These are phyloP conservation scores for Actenoides lindsayi DNA, from an alignment of 2,113 vertebrate species.

Conservation along the genomic window DNA sequence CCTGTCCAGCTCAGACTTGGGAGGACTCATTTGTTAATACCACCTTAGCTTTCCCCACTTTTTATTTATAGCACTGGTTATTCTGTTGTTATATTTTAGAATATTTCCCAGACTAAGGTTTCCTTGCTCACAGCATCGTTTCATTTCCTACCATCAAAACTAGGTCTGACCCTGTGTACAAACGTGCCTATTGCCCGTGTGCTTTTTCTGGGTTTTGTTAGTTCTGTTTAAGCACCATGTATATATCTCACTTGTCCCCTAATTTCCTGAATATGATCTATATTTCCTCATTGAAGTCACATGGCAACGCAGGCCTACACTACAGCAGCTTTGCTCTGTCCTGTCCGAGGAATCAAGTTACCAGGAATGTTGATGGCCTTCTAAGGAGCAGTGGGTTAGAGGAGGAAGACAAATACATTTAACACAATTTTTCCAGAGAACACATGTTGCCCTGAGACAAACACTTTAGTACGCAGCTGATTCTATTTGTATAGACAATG, in stretches of 20 bases:
- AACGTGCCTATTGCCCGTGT: neutral
- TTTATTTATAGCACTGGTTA: neutral
- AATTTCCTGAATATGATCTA: conserved; percentile 35
- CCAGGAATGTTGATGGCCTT: conserved; percentile 26
- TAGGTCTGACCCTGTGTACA: neutral
- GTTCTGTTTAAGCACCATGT: neutral
- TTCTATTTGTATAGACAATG: neutral
- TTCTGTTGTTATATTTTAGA: neutral
- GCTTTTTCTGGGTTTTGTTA: neutral
- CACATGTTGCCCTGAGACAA: conserved; percentile 29
- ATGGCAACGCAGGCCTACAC: neutral
- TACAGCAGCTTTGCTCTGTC: neutral
- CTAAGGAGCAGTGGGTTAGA: neutral
- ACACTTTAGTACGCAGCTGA: neutral
- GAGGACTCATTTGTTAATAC: neutral
- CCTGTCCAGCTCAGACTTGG: neutral
- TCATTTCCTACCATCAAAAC: conserved; percentile 11
- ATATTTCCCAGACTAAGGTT: neutral
- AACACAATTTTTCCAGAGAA: neutral
- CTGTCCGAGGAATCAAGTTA: conserved; percentile 63
- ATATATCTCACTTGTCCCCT: conserved; percentile 39
- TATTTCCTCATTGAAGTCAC: conserved; percentile 28
- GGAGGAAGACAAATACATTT: conserved; percentile 1
- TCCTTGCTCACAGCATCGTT: neutral
- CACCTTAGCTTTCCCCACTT: neutral